These are phyloP conservation scores for Hoplodrina ambigua DNA, from an alignment of 2,888 invertebrate species.

Conservation along the genomic window DNA sequence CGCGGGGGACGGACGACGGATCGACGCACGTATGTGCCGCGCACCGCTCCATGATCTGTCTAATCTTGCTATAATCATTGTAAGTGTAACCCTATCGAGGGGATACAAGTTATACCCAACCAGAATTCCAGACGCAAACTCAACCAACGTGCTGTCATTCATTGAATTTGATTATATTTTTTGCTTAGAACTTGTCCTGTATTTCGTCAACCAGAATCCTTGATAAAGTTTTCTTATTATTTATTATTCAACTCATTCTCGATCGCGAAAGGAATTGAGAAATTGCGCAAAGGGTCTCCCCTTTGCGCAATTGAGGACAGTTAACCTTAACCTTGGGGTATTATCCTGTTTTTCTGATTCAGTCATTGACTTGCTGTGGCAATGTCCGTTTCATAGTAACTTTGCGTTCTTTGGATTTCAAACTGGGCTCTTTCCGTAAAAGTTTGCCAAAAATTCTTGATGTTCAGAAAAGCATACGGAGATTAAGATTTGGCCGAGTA, in stretches of 20 bases:
- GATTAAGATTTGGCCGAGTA: no score
- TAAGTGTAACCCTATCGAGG: slow-evolving; percentile 24
- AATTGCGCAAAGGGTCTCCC: no score
- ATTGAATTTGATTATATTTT: background rate
- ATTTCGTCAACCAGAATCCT: background rate
- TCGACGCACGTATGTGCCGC: slow-evolving; percentile 71
- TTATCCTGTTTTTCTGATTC: background rate
- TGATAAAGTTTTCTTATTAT: no score
- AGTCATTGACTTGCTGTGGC: background rate
- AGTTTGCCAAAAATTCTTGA: no score
- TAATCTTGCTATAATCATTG: slow-evolving; percentile 68
- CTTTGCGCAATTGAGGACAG: no score
- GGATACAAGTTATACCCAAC: slow-evolving; percentile 24
- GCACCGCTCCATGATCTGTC: slow-evolving; percentile 66
- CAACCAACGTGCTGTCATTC: slow-evolving; percentile 4
- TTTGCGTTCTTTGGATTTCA: no score
- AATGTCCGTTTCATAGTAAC: background rate
- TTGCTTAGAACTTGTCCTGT: background rate
- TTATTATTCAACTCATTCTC: no score
- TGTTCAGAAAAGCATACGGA: no score
- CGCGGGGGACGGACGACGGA: slow-evolving; percentile 75
- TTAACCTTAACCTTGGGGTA: no score
- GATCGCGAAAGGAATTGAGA: no score
- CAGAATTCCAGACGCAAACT: slow-evolving; percentile 3
- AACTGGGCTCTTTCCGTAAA: no score